A percentile compares a stretch with the other conserved stretches of the same genome.
Evolutionary conservation across 1,140 invertebrate genomes (phyloP).

Genomic region (Tetramorium simillimum): DNA sequence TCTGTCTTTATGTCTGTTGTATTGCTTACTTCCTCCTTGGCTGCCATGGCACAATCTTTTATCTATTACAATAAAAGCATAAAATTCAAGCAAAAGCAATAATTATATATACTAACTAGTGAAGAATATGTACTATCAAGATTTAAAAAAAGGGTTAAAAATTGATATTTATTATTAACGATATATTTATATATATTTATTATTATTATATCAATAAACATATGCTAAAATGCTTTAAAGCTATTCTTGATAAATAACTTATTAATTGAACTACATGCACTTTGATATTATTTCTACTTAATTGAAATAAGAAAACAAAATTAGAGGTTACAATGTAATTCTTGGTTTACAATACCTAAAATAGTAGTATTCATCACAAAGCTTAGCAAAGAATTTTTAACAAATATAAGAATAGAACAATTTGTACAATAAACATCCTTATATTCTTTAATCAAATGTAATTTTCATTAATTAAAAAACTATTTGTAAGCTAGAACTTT

Average conservation of each 20-base stretch:
- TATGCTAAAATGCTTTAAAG: not conserved
- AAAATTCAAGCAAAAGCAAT: not conserved
- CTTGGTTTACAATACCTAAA: not conserved
- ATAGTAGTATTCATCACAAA: not conserved
- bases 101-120: too few species aligned
- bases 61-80: not conserved
- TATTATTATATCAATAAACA: not conserved
- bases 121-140: too few species aligned
- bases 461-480: not conserved
- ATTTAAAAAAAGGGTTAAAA: too few species aligned
- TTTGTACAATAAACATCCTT: not conserved
- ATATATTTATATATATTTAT: too few species aligned
- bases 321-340: not conserved
- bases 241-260: not conserved
- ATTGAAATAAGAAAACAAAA: not conserved
- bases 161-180: too few species aligned
- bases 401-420: not conserved
- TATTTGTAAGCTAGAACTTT: not conserved
- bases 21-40: slow-evolving; percentile 52
- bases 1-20: slow-evolving; percentile 48
- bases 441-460: not conserved
- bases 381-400: not conserved
- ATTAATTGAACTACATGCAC: not conserved
- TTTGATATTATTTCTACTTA: not conserved
- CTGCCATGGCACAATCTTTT: slow-evolving; percentile 37